phyloP scores from a whole-genome alignment of 2,797 vertebrate genomes.

The Anguilla marmorata region DNA sequence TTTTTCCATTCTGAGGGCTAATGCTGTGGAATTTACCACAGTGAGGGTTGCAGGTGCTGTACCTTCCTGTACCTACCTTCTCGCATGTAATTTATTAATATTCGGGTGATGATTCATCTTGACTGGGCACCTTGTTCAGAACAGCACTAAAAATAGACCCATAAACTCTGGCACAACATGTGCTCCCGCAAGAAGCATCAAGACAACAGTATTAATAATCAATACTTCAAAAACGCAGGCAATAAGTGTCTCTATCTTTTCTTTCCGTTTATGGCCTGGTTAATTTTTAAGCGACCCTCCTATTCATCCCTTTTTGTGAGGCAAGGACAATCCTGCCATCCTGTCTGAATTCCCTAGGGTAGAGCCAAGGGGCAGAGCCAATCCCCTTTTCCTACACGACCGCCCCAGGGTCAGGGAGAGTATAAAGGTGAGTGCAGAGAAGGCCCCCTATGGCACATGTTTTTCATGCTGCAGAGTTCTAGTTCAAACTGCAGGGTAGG shows the following conservation, averaged over 20 bases:
- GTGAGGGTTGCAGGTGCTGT: neutral
- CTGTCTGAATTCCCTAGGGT: constrained; percentile 60
- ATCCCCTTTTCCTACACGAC: constrained; percentile 55
- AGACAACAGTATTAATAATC: constrained; percentile 10
- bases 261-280: constrained; percentile 71
- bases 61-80: neutral
- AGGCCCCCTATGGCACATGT: constrained; percentile 29
- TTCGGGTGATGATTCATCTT: constrained; percentile 48
- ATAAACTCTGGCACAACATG: constrained; percentile 12
- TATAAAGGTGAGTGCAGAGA: constrained; percentile 65
- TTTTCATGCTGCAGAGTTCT: neutral
- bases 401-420: constrained; percentile 45
- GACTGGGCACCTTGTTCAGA: constrained; percentile 39
- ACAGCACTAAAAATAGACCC: constrained; percentile 42
- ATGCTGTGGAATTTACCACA: neutral
- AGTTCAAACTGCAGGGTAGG: constrained; percentile 18
- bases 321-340: constrained; percentile 63
- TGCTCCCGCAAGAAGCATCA: neutral
- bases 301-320: constrained; percentile 69
- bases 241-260: constrained; percentile 65
- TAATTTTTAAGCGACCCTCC: constrained; percentile 75
- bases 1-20: neutral
- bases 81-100: neutral
- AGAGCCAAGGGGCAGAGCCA: constrained; percentile 67
- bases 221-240: constrained; percentile 48